Percentiles rank a stretch among this genome's conserved stretches.
These are phyloP conservation scores for Axinella damicornis DNA, from an alignment of 37 sponge, comb jelly and placozoan genomes.

Conservation along the genomic window DNA sequence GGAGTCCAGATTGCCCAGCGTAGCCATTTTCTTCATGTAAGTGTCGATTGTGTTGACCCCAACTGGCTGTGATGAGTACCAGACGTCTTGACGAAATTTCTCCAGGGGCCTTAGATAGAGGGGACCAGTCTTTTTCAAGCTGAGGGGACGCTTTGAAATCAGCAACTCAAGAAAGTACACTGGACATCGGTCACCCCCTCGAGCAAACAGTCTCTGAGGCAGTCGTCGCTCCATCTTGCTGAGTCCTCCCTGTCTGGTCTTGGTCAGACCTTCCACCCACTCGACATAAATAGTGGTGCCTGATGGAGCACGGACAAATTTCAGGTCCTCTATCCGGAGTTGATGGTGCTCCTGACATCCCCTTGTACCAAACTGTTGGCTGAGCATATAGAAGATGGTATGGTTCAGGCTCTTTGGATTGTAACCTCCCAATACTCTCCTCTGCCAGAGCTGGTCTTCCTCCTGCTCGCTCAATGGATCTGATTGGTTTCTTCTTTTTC, in stretches of 20 bases:
- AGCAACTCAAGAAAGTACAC: background rate
- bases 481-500: background rate
- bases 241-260: conserved; percentile 21
- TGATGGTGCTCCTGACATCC: conserved; percentile 18
- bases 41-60: conserved; percentile 3
- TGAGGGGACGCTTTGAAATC: background rate
- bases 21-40: background rate
- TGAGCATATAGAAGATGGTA: conserved; percentile 12
- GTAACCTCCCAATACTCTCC: conserved; percentile 6
- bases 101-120: conserved; percentile 3
- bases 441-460: conserved; percentile 38
- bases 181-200: too few relatives aligned
- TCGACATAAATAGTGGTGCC: background rate
- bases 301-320: background rate
- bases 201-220: background rate
- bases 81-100: background rate
- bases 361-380: conserved; percentile 15
- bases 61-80: conserved; percentile 6
- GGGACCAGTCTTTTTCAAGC: background rate
- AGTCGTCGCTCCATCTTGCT: background rate
- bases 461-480: conserved; percentile 4
- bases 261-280: conserved; percentile 17
- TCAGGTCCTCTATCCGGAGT: conserved; percentile 7
- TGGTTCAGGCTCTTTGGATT: conserved; percentile 3
- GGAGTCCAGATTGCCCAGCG: background rate